Evolutionary conservation across 2,797 vertebrate species (phyloP).

Genomic region (Aulostomus chinensis): DNA sequence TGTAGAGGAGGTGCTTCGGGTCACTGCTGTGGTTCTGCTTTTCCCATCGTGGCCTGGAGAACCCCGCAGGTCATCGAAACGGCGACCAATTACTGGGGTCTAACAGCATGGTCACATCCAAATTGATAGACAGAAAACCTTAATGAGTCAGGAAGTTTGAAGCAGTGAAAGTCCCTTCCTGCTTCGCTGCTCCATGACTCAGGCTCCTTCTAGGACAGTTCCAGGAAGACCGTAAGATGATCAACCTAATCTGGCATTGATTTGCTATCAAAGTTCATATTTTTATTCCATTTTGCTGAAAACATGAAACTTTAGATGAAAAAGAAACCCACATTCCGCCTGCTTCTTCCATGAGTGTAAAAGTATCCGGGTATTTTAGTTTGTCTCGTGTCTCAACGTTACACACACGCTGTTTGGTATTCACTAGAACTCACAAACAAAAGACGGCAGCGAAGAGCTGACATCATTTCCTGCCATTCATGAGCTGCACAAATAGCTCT

Average conservation of each 20-base stretch:
- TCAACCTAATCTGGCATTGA: slow-evolving; percentile 3
- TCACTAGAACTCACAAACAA: slow-evolving; percentile 64
- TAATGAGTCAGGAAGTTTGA: slow-evolving; percentile 19
- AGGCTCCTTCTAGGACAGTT: slow-evolving; percentile 4
- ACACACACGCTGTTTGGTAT: slow-evolving; percentile 39
- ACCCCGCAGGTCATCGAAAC: slow-evolving; percentile 91
- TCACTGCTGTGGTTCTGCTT: slow-evolving; percentile 86
- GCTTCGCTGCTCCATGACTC: slow-evolving; percentile 7
- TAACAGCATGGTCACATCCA: slow-evolving; percentile 44
- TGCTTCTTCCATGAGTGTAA: slow-evolving; percentile 26
- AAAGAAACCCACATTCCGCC: slow-evolving; percentile 3
- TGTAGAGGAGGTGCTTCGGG: slow-evolving; percentile 94
- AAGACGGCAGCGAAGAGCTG: slow-evolving; percentile 64
- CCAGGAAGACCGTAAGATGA: slow-evolving; percentile 2
- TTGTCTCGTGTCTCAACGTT: slow-evolving; percentile 40
- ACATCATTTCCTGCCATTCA: slow-evolving; percentile 87
- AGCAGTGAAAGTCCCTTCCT: slow-evolving; percentile 11
- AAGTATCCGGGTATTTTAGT: slow-evolving; percentile 37
- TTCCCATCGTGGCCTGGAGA: slow-evolving; percentile 89
- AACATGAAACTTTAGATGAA: slow-evolving; percentile 2
- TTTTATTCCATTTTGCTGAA: slow-evolving; percentile 4
- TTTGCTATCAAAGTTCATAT: not conserved
- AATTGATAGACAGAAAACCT: slow-evolving; percentile 15
- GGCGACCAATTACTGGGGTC: slow-evolving; percentile 94
- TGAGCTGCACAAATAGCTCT: slow-evolving; percentile 77